Base-by-base conservation (phyloP, 2,888 invertebrate genomes). In the Cacoxenus indagator region DNA sequence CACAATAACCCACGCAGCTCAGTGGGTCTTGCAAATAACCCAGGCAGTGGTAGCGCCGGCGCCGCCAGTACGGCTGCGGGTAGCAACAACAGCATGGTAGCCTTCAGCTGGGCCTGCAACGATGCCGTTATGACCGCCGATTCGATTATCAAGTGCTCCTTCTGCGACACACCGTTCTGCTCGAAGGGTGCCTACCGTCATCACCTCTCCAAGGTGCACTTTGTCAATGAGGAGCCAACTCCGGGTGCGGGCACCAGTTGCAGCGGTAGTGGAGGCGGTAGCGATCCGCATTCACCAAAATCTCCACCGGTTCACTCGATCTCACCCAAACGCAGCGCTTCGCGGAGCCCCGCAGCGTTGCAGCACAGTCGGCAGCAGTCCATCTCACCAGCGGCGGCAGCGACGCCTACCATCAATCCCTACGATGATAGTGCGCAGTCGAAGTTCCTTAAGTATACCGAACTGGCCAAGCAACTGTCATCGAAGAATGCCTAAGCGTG, bases 401-500 rank as follows among this genome's bases (percentile, higher is more conserved):
- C 62, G 70, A 57, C 75, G 78, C 74, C 82, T 76, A 91, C 92
- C 72, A 89, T 89, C 67, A 88, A 91, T 88, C 88, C 91, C 37
- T 94, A 93, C 86, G 96, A 96, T 85, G 97, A 97, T 89, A 96
- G 95, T 87, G 96, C 96, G 64, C 96, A 97, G 90, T 96, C 98
- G 82, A 98, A 98, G 91, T 98, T 98, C 91, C 93, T 97, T 82
- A 98, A 98, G 91, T 98, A 98, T 90, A 97, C 97, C 87, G 97
- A 98, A 90, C 93, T 98, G 90, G 98, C 98, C 85, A 98, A 98
- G 90, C 98, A 98, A 90, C 91, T 98, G 88, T 97, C 97, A 88
- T 97, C 96, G 90, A 97, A 97, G 91, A 97, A 96, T 91, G 95
- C 95, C 91, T 96, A 82, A 73, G 22, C 5, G 5, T 37, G 37